Percentiles rank a stretch among this genome's conserved stretches.
These are phyloP conservation scores for Lordiphosa stackelbergi DNA, from an alignment of 1,140 invertebrate genomes.

Conservation along the genomic window DNA sequence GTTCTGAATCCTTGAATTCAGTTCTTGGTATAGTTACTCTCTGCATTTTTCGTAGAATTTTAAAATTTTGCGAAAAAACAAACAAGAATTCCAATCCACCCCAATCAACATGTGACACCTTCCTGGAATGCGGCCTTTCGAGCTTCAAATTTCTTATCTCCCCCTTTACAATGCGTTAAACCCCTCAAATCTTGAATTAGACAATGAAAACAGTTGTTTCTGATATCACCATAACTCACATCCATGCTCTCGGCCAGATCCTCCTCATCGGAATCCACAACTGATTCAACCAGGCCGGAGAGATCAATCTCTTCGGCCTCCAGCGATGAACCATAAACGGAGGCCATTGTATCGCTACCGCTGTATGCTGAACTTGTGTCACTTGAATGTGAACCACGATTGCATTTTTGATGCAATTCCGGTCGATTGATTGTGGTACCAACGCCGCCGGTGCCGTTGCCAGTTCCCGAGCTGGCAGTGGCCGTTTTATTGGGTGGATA, in stretches of 20 bases:
- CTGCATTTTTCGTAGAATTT: too few species aligned
- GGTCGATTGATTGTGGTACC: conserved; percentile 72
- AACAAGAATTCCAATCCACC: background rate
- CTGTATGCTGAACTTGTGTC: conserved; percentile 97
- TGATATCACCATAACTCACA: conserved; percentile 78
- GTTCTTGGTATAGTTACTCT: too few species aligned
- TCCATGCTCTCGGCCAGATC: conserved; percentile 95
- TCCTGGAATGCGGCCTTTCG: too few species aligned
- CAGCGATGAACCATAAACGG: conserved; percentile 89
- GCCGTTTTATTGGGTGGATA: conserved; percentile 65
- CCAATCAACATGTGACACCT: too few species aligned
- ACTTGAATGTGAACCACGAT: conserved; percentile 91
- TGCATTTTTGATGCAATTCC: conserved; percentile 88
- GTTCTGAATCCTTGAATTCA: too few species aligned
- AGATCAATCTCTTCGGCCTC: conserved; percentile 94
- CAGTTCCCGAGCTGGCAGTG: conserved; percentile 33
- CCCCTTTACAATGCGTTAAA: too few species aligned
- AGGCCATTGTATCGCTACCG: conserved; percentile 97
- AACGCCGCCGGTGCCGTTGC: conserved; percentile 30
- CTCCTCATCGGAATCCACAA: conserved; percentile 97
- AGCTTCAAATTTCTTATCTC: too few species aligned
- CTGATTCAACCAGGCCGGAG: conserved; percentile 93
- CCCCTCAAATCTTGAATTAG: background rate
- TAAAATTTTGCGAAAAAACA: too few species aligned
- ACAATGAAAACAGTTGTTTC: background rate